These are phyloP conservation scores for Hoplodrina ambigua DNA, from an alignment of 2,888 invertebrate genomes.

Conservation along the genomic window DNA sequence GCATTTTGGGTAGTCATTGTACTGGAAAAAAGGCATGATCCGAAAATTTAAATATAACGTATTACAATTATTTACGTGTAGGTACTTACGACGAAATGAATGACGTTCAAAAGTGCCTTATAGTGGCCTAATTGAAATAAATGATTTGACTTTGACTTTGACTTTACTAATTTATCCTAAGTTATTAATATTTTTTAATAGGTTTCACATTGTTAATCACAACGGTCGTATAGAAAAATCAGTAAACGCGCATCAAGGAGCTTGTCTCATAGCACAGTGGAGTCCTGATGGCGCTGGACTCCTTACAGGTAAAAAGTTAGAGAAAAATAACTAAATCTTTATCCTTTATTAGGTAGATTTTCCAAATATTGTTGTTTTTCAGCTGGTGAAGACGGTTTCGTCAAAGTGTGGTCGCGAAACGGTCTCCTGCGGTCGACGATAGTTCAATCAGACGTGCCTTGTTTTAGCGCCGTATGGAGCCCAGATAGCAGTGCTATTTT, in stretches of 20 bases:
- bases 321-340: neutral
- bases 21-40: too few relatives aligned
- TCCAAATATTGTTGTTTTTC: constrained; percentile 47
- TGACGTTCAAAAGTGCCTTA: too few relatives aligned
- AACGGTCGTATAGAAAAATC: constrained; percentile 97
- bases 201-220: constrained; percentile 96
- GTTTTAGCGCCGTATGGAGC: constrained; percentile 96
- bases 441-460: constrained; percentile 94
- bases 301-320: constrained; percentile 92
- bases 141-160: too few relatives aligned
- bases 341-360: neutral
- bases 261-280: constrained; percentile 97
- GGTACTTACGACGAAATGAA: too few relatives aligned
- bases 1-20: too few relatives aligned
- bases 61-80: too few relatives aligned
- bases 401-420: constrained; percentile 99
- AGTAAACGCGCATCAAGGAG: constrained; percentile 97
- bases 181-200: constrained; percentile 68
- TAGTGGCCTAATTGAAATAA: too few relatives aligned
- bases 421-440: constrained; percentile 98
- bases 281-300: constrained; percentile 98
- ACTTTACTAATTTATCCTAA: neutral
- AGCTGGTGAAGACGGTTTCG: constrained; percentile 99
- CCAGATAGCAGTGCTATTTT: constrained; percentile 93
- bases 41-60: too few relatives aligned